Percentiles rank a stretch among this genome's conserved stretches.
These are phyloP conservation scores for Polia nebulosa DNA, from an alignment of 2,888 invertebrate species.

Conservation along the genomic window DNA sequence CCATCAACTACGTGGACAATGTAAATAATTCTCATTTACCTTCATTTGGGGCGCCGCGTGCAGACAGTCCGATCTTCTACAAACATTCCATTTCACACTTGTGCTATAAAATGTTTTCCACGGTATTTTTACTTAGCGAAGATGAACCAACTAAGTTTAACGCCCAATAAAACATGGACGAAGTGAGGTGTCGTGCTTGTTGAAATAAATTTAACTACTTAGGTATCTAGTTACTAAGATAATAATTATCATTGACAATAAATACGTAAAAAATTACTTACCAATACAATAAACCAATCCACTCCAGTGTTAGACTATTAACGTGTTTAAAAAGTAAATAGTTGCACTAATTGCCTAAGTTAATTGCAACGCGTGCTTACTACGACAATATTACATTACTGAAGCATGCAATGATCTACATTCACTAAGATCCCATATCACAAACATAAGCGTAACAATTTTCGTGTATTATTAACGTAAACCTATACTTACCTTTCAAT, in stretches of 20 bases:
- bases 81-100: slow-evolving; percentile 72
- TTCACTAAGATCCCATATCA: slow-evolving; percentile 79
- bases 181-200: slow-evolving; percentile 80
- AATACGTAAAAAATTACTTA: slow-evolving; percentile 82
- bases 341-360: slow-evolving; percentile 77
- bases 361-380: slow-evolving; percentile 67
- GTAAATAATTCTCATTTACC: slow-evolving; percentile 83
- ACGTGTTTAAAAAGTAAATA: slow-evolving; percentile 68
- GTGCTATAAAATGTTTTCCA: slow-evolving; percentile 68
- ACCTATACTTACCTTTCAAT: slow-evolving; percentile 81
- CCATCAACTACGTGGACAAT: slow-evolving; percentile 83
- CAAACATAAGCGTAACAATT: slow-evolving; percentile 82
- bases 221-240: slow-evolving; percentile 67
- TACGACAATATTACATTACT: slow-evolving; percentile 69
- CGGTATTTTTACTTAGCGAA: slow-evolving; percentile 69
- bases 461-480: slow-evolving; percentile 65
- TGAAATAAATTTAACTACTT: slow-evolving; percentile 67
- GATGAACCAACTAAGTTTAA: slow-evolving; percentile 68
- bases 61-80: slow-evolving; percentile 77
- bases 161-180: slow-evolving; percentile 73
- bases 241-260: slow-evolving; percentile 68
- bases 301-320: slow-evolving; percentile 77
- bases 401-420: slow-evolving; percentile 83
- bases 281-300: slow-evolving; percentile 77
- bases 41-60: slow-evolving; percentile 72